Evolutionary conservation across 2,797 vertebrate genomes (phyloP).

Genomic region (Trematomus bernacchii): DNA sequence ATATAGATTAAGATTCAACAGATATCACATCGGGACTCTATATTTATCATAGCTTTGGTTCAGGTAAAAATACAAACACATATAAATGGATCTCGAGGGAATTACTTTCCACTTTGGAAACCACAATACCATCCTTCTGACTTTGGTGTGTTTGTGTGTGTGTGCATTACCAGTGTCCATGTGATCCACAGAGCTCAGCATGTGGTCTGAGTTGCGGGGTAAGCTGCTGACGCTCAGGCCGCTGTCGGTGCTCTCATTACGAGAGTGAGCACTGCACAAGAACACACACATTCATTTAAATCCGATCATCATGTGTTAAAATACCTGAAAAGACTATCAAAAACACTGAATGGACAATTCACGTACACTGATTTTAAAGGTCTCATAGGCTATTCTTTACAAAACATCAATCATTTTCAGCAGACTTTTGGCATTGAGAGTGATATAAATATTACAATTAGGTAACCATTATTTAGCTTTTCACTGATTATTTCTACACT

Average conservation of each 20-base stretch:
- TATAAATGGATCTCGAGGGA: background rate
- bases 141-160: background rate
- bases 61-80: slow-evolving; percentile 9
- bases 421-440: background rate
- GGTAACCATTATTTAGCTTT: background rate
- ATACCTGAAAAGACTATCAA: background rate
- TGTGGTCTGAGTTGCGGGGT: slow-evolving; percentile 93
- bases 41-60: slow-evolving; percentile 13
- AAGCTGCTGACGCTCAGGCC: slow-evolving; percentile 96
- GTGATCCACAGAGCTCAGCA: slow-evolving; percentile 95
- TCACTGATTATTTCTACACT: background rate
- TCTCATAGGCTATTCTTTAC: background rate
- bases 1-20: slow-evolving; percentile 4
- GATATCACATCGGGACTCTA: background rate
- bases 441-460: background rate
- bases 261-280: slow-evolving; percentile 91
- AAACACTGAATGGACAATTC: background rate
- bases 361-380: background rate
- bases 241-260: slow-evolving; percentile 96
- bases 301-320: slow-evolving; percentile 7
- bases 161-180: slow-evolving; percentile 92
- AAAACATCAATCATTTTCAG: background rate
- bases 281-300: slow-evolving; percentile 18
- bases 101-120: background rate
- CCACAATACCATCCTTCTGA: background rate